Base-by-base conservation (phyloP, 1,140 invertebrate species). In the Metopolophium dirhodum region DNA sequence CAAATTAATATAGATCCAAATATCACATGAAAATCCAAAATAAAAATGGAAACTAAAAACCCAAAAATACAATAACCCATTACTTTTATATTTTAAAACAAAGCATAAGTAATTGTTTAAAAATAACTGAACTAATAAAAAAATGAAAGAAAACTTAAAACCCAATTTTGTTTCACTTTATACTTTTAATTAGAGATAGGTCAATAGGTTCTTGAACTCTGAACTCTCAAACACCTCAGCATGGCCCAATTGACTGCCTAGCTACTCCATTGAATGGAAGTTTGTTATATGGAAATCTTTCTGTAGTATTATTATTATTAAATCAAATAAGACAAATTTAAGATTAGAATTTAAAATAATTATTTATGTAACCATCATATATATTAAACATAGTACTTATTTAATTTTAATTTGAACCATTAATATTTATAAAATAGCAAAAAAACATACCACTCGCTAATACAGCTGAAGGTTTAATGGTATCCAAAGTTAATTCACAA, bases 401-500 rank as follows among this genome's bases (percentile, higher is more conserved):
- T 30, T 9, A 68, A 68, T 30, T 68, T 68, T 68, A 68, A 54
- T 54, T 68, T 68, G 9, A 68, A 68, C 11, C 30, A 14, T 68
- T 30, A 61, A 9, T 26, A 68, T 68, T 68, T 68, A 68, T 68
- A 68, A 68, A 68, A 30, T 61, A 30, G 4, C n/a, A 68, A 85
- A 14, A 61, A 93, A 77, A 94, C 95, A 96, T 96, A 96, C 97
- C 98, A 95, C 97, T 97, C 35, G 98, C 98, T 88, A 99, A 95
- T 30, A 99, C 98, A 94, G 98, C 96, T n/a, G 95, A 94, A 86
- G 98, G 98, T 94, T 97, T 96, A 93, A 99, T 97, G 51, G 96
- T 95, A 94, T 96, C 96, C 0, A 99, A 95, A 49, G 98, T 98
- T 92, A 96, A 95, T 94, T 97, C 96, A 95, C 98, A 98, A 95